Conservation (phyloP, 30 jellyfish, hydroid and myxozoan genomes). For the Pelagia noctiluca region DNA sequence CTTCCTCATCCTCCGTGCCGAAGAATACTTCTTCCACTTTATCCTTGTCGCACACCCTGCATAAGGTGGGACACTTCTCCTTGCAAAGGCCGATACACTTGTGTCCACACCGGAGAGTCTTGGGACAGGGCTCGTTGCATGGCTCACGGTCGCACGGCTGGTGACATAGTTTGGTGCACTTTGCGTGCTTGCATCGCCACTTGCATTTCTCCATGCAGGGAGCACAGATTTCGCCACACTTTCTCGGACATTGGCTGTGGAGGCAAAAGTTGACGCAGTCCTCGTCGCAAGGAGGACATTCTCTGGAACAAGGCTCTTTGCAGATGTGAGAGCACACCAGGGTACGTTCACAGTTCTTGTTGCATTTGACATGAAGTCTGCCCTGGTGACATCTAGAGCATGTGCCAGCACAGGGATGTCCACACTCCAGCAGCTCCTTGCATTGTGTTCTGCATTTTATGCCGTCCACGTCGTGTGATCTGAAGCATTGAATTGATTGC, state of each 20-base stretch:
- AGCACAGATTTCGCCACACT: slow-evolving; percentile 23
- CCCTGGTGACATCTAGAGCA: slow-evolving; percentile 13
- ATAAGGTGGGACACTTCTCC: slow-evolving; percentile 41
- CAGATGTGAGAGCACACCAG: slow-evolving; percentile 17
- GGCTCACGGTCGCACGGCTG: slow-evolving; percentile 6
- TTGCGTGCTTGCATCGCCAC: slow-evolving; percentile 1
- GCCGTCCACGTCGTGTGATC: not conserved
- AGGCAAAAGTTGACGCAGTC: slow-evolving; percentile 30
- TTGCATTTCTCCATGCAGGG: slow-evolving; percentile 22
- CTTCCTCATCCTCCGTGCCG: slow-evolving; percentile 79
- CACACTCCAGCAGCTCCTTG: slow-evolving; percentile 3
- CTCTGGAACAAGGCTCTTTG: slow-evolving; percentile 18
- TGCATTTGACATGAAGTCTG: slow-evolving; percentile 20
- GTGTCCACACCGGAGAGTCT: slow-evolving; percentile 1
- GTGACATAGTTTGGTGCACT: slow-evolving; percentile 4
- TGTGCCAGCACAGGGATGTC: slow-evolving; percentile 5
- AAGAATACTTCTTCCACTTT: slow-evolving; percentile 80
- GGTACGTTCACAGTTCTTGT: not conserved
- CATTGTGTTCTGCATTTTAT: not conserved
- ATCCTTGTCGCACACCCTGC: slow-evolving; percentile 57
- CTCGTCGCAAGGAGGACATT: slow-evolving; percentile 55
- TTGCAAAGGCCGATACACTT: slow-evolving; percentile 65
- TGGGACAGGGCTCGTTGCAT: slow-evolving; percentile 22
- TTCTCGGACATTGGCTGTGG: slow-evolving; percentile 10
- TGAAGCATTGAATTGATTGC: not conserved